These are phyloP conservation scores for Anastrepha obliqua DNA, from an alignment of 1,140 invertebrate genomes.

Conservation along the genomic window DNA sequence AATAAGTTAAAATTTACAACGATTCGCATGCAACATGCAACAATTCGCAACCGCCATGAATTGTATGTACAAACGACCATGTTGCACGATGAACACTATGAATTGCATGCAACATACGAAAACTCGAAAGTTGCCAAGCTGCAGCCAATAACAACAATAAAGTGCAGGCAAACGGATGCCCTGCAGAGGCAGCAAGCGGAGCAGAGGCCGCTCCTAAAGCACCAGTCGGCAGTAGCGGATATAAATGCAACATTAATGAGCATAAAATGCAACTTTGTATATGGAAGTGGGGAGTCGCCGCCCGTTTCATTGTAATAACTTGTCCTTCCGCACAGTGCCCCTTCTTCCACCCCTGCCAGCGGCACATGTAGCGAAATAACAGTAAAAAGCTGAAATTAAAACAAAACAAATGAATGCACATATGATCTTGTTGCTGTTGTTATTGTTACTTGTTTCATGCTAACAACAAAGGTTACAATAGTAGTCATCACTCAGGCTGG, in stretches of 20 bases:
- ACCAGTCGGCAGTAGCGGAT: not conserved
- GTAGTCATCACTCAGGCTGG: not conserved
- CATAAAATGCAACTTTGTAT: not conserved
- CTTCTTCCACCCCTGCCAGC: not conserved
- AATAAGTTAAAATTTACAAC: not conserved
- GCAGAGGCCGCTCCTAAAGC: not conserved
- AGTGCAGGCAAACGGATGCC: not conserved
- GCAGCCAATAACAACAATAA: not conserved
- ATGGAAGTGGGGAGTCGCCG: not conserved
- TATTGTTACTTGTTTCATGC: not conserved
- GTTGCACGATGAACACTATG: not conserved
- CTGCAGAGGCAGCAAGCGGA: not conserved
- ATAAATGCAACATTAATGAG: slow-evolving; percentile 39
- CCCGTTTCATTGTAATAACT: not conserved
- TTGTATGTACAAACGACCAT: slow-evolving; percentile 6
- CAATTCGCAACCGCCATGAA: not conserved
- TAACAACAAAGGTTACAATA: slow-evolving; percentile 12
- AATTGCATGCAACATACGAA: slow-evolving; percentile 6
- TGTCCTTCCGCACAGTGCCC: not conserved
- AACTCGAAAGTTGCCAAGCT: not conserved
- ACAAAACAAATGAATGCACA: slow-evolving; percentile 4
- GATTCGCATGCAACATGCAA: slow-evolving; percentile 26
- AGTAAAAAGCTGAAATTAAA: slow-evolving; percentile 42
- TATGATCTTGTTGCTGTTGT: not conserved
- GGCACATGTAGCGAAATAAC: not conserved